These are phyloP conservation scores for Montipora sp. DNA, from an alignment of 64 coral and sea anemone species.

Conservation along the genomic window DNA sequence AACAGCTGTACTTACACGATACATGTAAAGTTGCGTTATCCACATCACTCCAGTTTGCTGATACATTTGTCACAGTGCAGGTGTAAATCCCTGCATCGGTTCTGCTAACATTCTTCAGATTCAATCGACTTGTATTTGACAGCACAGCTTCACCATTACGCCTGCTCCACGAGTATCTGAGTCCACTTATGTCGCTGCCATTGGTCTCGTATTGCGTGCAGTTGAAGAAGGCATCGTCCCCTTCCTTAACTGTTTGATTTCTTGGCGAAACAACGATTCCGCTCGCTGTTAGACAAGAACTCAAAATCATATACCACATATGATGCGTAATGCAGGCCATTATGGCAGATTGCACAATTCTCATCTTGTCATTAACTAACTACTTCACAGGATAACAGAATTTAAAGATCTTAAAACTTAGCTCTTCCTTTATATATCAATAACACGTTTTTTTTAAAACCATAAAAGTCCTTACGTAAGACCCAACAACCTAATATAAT, in stretches of 20 bases:
- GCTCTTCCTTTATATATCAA: too few species aligned
- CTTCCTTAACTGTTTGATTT: not conserved
- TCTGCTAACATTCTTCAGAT: not conserved
- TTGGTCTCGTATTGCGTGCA: not conserved
- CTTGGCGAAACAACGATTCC: not conserved
- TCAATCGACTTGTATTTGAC: not conserved
- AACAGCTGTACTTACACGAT: not conserved
- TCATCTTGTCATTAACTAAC: not conserved
- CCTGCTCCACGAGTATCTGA: not conserved
- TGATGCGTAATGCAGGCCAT: not conserved
- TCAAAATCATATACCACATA: not conserved
- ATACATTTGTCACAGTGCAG: conserved; percentile 27
- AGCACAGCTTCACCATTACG: not conserved
- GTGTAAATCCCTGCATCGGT: conserved; percentile 14
- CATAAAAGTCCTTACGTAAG: too few species aligned
- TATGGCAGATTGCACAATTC: not conserved
- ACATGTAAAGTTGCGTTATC: not conserved
- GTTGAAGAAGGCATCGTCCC: not conserved
- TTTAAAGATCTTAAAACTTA: not conserved
- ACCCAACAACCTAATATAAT: too few species aligned
- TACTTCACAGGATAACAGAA: not conserved
- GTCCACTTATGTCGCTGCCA: not conserved
- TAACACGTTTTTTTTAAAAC: too few species aligned
- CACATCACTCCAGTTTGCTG: not conserved
- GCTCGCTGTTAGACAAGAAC: not conserved